Base-by-base conservation (phyloP, 2,797 vertebrate species). In the Melanotaenia parkinsoni region DNA sequence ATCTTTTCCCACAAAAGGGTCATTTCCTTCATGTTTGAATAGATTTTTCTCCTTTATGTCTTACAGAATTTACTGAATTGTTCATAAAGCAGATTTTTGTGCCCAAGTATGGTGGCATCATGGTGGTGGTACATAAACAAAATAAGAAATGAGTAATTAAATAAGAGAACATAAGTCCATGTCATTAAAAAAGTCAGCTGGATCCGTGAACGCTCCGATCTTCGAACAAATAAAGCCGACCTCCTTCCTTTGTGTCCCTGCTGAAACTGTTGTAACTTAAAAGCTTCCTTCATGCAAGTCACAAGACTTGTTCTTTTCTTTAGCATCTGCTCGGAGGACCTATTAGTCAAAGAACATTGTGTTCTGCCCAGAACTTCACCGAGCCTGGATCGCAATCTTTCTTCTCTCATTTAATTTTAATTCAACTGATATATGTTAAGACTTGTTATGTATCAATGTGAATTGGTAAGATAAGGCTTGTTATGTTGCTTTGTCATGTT, bases 1-100 rank as follows among this genome's bases (percentile, higher is more conserved):
- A 33, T 33, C 18, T 69, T 58, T 58, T 53, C 24, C 40, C 10
- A 33, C 63, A 24, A 72, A 43, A 67, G 32, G 80, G 63, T 18
- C 47, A 77, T 71, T 51, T 14, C 30, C 58, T 61, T 68, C 32
- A 63, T 32, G 32, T 64, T 72, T 77, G 60, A 28, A 58, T 14
- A 58, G 24, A 43, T 59, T 81, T n/a, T 65, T 74, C 65, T 62
- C 16, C 32, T 30, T 58, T 72, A 24, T 67, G 24, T 53, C 67
- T 61, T 32, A 72, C 11, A 28, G 24, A 26, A 54, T 70, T 65
- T 53, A 69, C 16, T 38, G 9, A 63, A 35, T 26, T 11, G 13
- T 63, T 63, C 7, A 54, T 58, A 53, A 12, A 22, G 22, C 37
- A 13, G 28, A 65, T 75, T 28, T 68, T 56, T 57, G 32, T 54